Evolutionary conservation across 2,797 vertebrate genomes (phyloP).

Genomic region (Pangasius krempfi): DNA sequence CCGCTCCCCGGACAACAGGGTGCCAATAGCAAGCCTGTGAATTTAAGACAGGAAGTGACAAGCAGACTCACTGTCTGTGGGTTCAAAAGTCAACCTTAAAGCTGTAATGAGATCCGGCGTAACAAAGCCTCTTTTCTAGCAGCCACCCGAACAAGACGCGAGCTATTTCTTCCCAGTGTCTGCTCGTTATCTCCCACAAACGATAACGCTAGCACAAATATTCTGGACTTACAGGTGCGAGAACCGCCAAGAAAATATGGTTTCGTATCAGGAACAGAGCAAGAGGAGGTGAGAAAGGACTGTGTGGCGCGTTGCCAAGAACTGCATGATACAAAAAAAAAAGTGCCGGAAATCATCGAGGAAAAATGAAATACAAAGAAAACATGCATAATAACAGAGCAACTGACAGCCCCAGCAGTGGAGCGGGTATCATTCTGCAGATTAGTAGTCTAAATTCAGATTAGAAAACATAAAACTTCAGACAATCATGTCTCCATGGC

Average conservation of each 20-base stretch:
- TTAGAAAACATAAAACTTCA: slow-evolving; percentile 39
- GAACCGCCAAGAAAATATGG: background rate
- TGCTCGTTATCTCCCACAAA: slow-evolving; percentile 70
- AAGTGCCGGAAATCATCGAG: background rate
- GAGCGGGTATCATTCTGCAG: slow-evolving; percentile 55
- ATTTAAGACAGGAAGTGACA: slow-evolving; percentile 74
- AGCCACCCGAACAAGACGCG: slow-evolving; percentile 37
- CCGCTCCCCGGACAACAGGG: slow-evolving; percentile 70
- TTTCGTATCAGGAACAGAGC: background rate
- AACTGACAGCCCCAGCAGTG: slow-evolving; percentile 10
- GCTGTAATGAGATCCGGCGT: slow-evolving; percentile 69
- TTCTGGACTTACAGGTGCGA: background rate
- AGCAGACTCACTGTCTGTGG: slow-evolving; percentile 69
- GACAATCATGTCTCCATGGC: background rate
- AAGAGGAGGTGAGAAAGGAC: too few species aligned
- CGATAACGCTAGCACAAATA: slow-evolving; percentile 57
- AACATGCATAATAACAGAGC: background rate
- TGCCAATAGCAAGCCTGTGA: slow-evolving; percentile 67
- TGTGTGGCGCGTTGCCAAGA: background rate
- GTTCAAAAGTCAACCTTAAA: slow-evolving; percentile 64
- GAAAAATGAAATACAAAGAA: background rate
- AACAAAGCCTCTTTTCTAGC: slow-evolving; percentile 71
- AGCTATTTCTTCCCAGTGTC: slow-evolving; percentile 16
- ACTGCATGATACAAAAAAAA: background rate
- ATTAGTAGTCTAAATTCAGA: slow-evolving; percentile 68